Evolutionary conservation across 2,888 invertebrate species (phyloP).

Genomic region (Rotaria socialis): DNA sequence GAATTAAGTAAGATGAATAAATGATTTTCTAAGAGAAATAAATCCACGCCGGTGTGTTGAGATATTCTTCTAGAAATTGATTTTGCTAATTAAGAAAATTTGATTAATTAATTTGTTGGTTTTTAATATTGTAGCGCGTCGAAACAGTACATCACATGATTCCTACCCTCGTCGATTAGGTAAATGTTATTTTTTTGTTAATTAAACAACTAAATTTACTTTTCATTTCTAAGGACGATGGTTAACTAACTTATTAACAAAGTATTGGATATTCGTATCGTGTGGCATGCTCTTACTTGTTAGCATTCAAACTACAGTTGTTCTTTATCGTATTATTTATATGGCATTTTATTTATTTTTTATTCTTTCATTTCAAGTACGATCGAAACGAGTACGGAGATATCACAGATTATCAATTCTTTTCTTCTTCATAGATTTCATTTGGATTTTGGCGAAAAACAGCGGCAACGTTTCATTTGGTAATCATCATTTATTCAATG

Average conservation of each 20-base stretch:
- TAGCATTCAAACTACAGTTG: conserved; percentile 77
- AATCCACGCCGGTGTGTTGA: not conserved
- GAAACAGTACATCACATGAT: not conserved
- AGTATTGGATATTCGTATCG: conserved; percentile 93
- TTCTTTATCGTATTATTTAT: conserved; percentile 88
- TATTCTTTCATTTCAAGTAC: conserved; percentile 84
- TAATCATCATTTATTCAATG: conserved; percentile 92
- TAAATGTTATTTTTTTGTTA: not conserved
- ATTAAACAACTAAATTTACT: not conserved
- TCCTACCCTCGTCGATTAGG: conserved; percentile 21
- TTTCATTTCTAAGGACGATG: conserved; percentile 50
- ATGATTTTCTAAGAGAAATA: not conserved
- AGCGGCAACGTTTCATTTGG: conserved; percentile 91
- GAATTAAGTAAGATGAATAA: not conserved
- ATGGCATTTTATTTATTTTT: conserved; percentile 90
- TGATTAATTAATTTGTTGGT: not conserved
- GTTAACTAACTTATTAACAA: conserved; percentile 69
- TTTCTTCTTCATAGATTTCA: conserved; percentile 69
- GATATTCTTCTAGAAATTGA: not conserved
- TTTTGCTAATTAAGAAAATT: not conserved
- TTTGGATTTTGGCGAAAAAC: conserved; percentile 83
- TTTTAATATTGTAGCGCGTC: not conserved
- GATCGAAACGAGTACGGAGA: not conserved
- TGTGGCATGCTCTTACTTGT: conserved; percentile 86
- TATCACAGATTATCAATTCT: not conserved